These are phyloP conservation scores for Carapus acus DNA, from an alignment of 2,797 vertebrate species.

Conservation along the genomic window DNA sequence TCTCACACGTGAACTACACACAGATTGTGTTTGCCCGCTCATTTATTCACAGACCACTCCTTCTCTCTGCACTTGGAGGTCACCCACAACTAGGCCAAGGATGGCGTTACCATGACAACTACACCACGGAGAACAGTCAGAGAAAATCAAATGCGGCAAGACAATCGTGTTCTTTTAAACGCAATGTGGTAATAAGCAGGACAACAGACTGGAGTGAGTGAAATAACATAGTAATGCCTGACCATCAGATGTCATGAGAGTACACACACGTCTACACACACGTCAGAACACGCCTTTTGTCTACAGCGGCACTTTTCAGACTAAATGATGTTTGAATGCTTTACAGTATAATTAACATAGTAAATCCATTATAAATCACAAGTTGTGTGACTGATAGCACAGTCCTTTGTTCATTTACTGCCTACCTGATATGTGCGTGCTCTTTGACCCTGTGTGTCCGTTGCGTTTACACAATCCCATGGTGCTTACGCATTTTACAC, in stretches of 20 bases:
- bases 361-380: background rate
- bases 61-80: slow-evolving; percentile 60
- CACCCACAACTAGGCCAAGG: slow-evolving; percentile 66
- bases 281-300: background rate
- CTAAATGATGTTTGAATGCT: background rate
- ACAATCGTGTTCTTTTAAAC: slow-evolving; percentile 16
- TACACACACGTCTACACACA: background rate
- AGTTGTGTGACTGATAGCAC: slow-evolving; percentile 7
- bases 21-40: slow-evolving; percentile 32
- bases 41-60: slow-evolving; percentile 40
- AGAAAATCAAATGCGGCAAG: slow-evolving; percentile 22
- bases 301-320: background rate
- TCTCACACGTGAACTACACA: slow-evolving; percentile 16
- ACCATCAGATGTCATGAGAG: too few relatives aligned
- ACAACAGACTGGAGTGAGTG: background rate
- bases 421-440: slow-evolving; percentile 17
- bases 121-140: slow-evolving; percentile 48
- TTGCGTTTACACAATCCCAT: slow-evolving; percentile 24
- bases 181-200: slow-evolving; percentile 8
- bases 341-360: background rate
- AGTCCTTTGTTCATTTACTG: slow-evolving; percentile 4
- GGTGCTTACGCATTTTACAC: slow-evolving; percentile 2
- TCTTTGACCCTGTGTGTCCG: slow-evolving; percentile 14
- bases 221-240: background rate
- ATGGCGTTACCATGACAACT: slow-evolving; percentile 68